Conservation (phyloP, 1,140 invertebrate species). For the Fopius arisanus region DNA sequence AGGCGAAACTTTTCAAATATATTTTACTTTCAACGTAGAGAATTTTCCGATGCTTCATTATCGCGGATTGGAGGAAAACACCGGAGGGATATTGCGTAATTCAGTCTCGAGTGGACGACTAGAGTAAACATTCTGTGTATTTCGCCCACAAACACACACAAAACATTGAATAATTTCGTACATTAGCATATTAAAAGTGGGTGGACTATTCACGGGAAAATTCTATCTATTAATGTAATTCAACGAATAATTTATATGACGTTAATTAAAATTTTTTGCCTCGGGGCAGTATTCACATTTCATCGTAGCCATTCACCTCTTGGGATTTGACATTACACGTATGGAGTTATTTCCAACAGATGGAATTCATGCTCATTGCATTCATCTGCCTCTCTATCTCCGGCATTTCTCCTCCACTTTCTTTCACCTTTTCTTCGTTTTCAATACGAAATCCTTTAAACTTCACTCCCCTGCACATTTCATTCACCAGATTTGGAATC, state of each 20-base stretch:
- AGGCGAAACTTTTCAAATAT: too few relatives aligned
- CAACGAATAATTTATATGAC: background rate
- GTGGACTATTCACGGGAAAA: background rate
- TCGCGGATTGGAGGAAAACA: background rate
- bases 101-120: background rate
- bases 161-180: background rate
- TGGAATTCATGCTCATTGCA: background rate
- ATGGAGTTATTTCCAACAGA: background rate
- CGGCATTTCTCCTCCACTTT: background rate
- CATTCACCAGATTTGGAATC: background rate
- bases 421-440: background rate
- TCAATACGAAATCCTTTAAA: background rate
- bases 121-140: background rate
- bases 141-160: background rate
- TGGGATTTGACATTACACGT: too few relatives aligned
- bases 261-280: background rate
- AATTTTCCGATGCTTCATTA: conserved; percentile 1
- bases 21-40: background rate
- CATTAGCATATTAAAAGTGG: conserved; percentile 8
- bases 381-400: background rate
- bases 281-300: too few relatives aligned
- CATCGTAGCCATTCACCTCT: too few relatives aligned
- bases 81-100: background rate
- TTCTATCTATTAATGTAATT: background rate
- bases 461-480: background rate